Evolutionary conservation across 2,797 vertebrate genomes (phyloP).

Genomic region (Poeciliopsis presidionis): DNA sequence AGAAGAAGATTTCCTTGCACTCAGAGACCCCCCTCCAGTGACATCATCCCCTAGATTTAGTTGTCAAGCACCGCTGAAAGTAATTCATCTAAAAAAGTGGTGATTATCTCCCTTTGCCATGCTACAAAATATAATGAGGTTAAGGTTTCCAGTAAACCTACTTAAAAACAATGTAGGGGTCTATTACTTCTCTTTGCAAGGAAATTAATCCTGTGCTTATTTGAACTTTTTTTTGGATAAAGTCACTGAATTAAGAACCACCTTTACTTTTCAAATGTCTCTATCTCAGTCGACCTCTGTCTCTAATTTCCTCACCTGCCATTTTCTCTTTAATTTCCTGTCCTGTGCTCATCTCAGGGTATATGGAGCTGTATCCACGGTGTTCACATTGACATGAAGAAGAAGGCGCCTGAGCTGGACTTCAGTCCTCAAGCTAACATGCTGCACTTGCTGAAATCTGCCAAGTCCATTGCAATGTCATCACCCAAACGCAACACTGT

Average conservation of each 20-base stretch:
- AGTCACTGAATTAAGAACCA: constrained; percentile 34
- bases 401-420: constrained; percentile 91
- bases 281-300: not conserved
- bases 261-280: constrained; percentile 32
- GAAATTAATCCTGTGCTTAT: constrained; percentile 42
- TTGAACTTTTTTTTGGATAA: constrained; percentile 34
- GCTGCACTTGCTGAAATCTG: constrained; percentile 93
- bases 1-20: constrained; percentile 69
- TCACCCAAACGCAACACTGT: constrained; percentile 89
- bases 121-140: constrained; percentile 62
- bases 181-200: constrained; percentile 35
- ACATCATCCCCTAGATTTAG: constrained; percentile 71
- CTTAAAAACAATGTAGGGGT: constrained; percentile 32
- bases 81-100: constrained; percentile 55
- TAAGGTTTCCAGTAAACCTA: constrained; percentile 44
- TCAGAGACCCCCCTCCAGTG: constrained; percentile 57
- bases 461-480: constrained; percentile 92
- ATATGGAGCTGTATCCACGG: constrained; percentile 99
- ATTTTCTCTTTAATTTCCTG: constrained; percentile 21
- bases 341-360: constrained; percentile 80
- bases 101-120: constrained; percentile 56
- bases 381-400: constrained; percentile 96
- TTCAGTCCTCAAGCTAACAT: constrained; percentile 97
- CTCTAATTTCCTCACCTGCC: constrained; percentile 13
- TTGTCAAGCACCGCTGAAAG: constrained; percentile 47